Percentiles rank a stretch among this genome's conserved stretches.
Evolutionary conservation across 2,797 vertebrate genomes (phyloP).

Genomic region (Melanotaenia maccullochi): DNA sequence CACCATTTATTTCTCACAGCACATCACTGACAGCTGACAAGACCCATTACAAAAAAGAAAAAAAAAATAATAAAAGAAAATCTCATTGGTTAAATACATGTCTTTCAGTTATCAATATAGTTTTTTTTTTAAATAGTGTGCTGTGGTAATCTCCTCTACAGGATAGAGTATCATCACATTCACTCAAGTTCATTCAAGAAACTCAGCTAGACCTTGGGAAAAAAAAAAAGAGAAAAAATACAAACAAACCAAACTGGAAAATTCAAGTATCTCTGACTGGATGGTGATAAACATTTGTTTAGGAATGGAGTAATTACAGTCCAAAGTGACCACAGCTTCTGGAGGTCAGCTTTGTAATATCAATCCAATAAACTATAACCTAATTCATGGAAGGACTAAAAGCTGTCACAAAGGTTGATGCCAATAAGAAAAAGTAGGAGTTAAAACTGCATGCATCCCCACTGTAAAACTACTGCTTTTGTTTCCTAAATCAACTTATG

Average conservation of each 20-base stretch:
- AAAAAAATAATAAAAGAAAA: conserved; percentile 32
- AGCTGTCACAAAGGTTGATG: conserved; percentile 65
- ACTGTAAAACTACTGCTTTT: conserved; percentile 65
- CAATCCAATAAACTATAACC: conserved; percentile 52
- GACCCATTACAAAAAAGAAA: conserved; percentile 50
- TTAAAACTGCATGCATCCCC: conserved; percentile 76
- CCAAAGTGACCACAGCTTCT: conserved; percentile 63
- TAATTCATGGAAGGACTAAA: conserved; percentile 63
- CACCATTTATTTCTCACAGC: conserved; percentile 47
- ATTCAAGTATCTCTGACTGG: conserved; percentile 83
- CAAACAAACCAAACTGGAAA: conserved; percentile 72
- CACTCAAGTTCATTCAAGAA: conserved; percentile 70
- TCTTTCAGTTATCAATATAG: conserved; percentile 70
- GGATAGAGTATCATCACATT: conserved; percentile 75
- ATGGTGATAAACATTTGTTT: conserved; percentile 72
- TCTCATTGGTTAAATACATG: conserved; percentile 68
- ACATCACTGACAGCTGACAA: conserved; percentile 46
- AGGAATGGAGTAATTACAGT: conserved; percentile 75
- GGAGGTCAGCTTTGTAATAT: conserved; percentile 44
- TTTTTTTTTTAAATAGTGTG: conserved; percentile 67
- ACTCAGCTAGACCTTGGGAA: conserved; percentile 56
- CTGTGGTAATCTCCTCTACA: conserved; percentile 72
- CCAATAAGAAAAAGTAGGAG: conserved; percentile 71
- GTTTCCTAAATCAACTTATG: conserved; percentile 50
- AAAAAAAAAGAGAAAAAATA: conserved; percentile 30